Evolutionary conservation across 2,797 vertebrate species (phyloP), one percentile per base, ranked within the genome.

Genomic region (Platyrinchus mystaceus): DNA sequence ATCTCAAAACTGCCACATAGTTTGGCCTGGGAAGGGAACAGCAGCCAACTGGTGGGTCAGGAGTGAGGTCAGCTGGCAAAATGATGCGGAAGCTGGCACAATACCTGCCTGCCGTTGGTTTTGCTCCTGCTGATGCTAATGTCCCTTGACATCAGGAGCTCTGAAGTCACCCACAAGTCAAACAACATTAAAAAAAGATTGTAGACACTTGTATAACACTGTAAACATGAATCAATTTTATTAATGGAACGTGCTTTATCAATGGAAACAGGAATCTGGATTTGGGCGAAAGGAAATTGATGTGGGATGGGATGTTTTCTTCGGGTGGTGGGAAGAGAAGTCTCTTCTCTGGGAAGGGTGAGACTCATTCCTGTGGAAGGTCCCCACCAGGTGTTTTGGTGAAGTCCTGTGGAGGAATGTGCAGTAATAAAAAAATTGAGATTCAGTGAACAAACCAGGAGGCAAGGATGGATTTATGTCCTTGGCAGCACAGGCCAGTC

Each of bases 391-490:
- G 94, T 96, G 93, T 93, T 94, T 90, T 82, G 69, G 19, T 86
- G 76, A 92, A 89, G 39, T 76, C 41, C 43, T 89, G 8, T 27
- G 20, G 50, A 94, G 63, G 80, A 94, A 96, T 88, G 85, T 89
- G 39, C 58, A 60, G 74, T 83, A 91, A 87, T 96, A 93, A 94
- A 94, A 94, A 95, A 87, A 44, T 6, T 66, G 63, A 77, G 63
- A 74, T 91, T 89, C 89, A 79, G 67, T 47, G 85, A 90, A 67
- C 44, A 84, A 95, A 91, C 55, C 21, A 28, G 83, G 56, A 88
- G 93, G 32, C 80, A 93, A 87, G 60, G 59, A 84, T 77, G 90
- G 85, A 94, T 96, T 96, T 96, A 93, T 84, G 77, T 78, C 52
- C 69, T 93, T 96, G 87, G 91, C 91, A 93, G 46, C 56, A 89